Percentiles rank a stretch among this genome's conserved stretches.
These are phyloP conservation scores for Apogon talboti DNA, from an alignment of 2,797 vertebrate species.

Conservation along the genomic window DNA sequence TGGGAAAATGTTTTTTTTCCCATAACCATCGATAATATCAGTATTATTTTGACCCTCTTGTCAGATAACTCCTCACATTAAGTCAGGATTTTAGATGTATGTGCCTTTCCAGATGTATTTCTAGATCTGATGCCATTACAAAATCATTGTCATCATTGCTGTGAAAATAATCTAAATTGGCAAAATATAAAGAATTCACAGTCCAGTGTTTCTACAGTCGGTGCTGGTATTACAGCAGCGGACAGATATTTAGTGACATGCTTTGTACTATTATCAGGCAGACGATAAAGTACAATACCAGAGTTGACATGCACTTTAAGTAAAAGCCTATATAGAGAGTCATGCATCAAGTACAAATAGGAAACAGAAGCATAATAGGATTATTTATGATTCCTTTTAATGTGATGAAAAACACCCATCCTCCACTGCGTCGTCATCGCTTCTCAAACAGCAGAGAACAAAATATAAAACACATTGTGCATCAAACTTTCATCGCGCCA, in stretches of 20 bases:
- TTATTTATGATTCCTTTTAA: slow-evolving; percentile 77
- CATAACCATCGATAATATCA: too few relatives aligned
- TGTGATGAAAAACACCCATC: slow-evolving; percentile 60
- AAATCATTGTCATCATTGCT: too few relatives aligned
- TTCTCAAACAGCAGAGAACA: slow-evolving; percentile 59
- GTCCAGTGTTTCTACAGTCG: not conserved
- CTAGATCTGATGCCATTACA: not conserved
- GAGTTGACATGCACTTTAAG: slow-evolving; percentile 49
- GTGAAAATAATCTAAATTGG: too few relatives aligned
- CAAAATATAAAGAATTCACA: not conserved
- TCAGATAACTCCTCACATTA: not conserved
- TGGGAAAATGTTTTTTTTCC: too few relatives aligned
- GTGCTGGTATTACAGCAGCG: too few relatives aligned
- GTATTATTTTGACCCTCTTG: too few relatives aligned
- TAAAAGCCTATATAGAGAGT: slow-evolving; percentile 47
- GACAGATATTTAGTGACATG: not conserved
- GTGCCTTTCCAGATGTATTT: not conserved
- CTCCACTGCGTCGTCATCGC: slow-evolving; percentile 34
- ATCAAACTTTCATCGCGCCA: slow-evolving; percentile 74
- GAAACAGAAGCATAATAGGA: slow-evolving; percentile 57
- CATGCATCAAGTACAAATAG: slow-evolving; percentile 59
- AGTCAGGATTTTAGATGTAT: not conserved
- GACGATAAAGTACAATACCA: slow-evolving; percentile 41
- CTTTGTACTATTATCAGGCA: slow-evolving; percentile 21
- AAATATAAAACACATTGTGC: slow-evolving; percentile 58